phyloP scores from a whole-genome alignment of 1,140 invertebrate genomes.

The Drusus annulatus region DNA sequence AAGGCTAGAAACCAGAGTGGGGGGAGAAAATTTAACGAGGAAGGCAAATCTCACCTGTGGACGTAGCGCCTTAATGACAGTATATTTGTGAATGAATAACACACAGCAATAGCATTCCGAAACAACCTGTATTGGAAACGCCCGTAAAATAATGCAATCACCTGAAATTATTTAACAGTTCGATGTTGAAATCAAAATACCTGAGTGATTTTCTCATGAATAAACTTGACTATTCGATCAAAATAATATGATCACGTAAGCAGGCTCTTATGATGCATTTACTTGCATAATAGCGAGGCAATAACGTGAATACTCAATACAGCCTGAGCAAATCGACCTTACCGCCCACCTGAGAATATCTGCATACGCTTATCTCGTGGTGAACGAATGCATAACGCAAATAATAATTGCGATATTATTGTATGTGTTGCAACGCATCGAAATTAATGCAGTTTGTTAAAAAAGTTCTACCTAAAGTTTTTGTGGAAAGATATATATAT shows the following conservation, averaged over 20 bases:
- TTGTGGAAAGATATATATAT: too few species aligned
- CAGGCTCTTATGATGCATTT: neutral
- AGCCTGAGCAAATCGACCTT: slow-evolving; percentile 2
- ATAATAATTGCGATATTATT: too few species aligned
- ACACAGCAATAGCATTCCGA: too few species aligned
- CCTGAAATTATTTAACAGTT: too few species aligned
- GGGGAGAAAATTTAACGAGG: too few species aligned
- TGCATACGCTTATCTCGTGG: neutral
- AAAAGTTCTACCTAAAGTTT: too few species aligned
- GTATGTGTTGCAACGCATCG: neutral
- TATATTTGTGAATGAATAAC: too few species aligned
- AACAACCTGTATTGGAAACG: too few species aligned
- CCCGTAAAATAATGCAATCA: too few species aligned
- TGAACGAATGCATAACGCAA: neutral
- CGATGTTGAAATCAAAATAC: neutral
- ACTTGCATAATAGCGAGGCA: neutral
- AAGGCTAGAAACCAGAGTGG: too few species aligned
- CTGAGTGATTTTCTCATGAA: neutral
- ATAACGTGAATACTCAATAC: neutral
- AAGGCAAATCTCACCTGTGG: too few species aligned
- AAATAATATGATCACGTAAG: neutral
- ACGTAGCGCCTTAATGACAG: too few species aligned
- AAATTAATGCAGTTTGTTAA: neutral
- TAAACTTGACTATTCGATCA: neutral
- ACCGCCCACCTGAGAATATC: neutral